Base-by-base conservation (phyloP, 2,113 vertebrate species). In the Dasyprocta punctata region DNA sequence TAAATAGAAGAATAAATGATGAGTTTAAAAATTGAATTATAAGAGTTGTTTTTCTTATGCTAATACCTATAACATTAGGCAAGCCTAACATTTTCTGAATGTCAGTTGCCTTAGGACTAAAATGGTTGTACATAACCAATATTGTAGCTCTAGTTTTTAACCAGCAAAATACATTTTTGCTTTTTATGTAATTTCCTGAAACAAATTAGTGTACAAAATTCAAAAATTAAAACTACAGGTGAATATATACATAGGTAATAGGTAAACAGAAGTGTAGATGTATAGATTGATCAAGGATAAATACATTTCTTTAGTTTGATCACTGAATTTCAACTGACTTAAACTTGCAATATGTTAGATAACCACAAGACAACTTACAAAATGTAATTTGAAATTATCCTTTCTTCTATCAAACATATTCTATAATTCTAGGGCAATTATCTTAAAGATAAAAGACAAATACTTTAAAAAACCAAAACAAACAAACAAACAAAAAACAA, bases 261-360 rank as follows among this genome's bases (percentile, higher is more conserved):
- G 5, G 20, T 47, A 47, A 28, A 24, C 24, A 44, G 22, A 75
- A 47, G 11, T 75, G 47, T 78, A 47, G 7, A 36, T 33, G 28
- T 54, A 88, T 61, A 12, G 4, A 52, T 78, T 80, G 16, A 6
- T 60, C 60, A 36, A 20, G 49, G 16, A 4, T 61, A 20, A 65
- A 36, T n/a, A 38, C 14, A 28, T 58, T 58, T 73, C 30, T 28
- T 36, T 47, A 67, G 5, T 44, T 69, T 87, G 14, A 4, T 9
- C 19, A 77, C 4, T 9, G 5, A 16, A 44, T 1, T 36, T 5
- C 2, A 83, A 3, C 9, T 58, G 52, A 4, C 0, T 28, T 52
- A 38, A 4, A 3, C 44, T 56, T n/a, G 9, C 30, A 2, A 0
- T 28, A 19, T 58, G 12, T n/a, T 83, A 78, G 7, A 7, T 24